These are phyloP conservation scores for Drosophila multiciliata DNA, from an alignment of 2,888 invertebrate genomes.

Conservation along the genomic window DNA sequence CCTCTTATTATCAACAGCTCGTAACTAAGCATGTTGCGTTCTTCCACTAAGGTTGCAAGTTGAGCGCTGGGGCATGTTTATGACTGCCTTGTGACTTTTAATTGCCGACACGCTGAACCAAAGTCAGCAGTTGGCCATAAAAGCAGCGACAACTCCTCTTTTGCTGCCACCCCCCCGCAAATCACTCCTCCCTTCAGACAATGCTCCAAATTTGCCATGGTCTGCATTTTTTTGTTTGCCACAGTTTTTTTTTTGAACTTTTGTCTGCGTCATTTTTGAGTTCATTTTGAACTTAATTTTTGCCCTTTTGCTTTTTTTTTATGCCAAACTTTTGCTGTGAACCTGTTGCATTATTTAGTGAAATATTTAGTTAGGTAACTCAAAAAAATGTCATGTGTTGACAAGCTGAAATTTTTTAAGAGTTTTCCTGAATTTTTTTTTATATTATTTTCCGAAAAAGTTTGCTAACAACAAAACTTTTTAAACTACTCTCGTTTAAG, in stretches of 20 bases:
- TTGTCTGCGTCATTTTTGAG: conserved; percentile 10
- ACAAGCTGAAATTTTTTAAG: neutral
- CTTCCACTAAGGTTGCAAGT: neutral
- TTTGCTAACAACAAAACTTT: neutral
- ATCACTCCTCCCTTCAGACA: conserved; percentile 19
- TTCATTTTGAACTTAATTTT: conserved; percentile 5
- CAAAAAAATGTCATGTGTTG: conserved; percentile 21
- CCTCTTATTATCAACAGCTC: conserved; percentile 59
- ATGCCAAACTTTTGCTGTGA: conserved; percentile 6
- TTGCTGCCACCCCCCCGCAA: neutral
- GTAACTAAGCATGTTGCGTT: conserved; percentile 51
- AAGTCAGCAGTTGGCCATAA: conserved; percentile 55
- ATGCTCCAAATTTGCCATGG: conserved; percentile 45
- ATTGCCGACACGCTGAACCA: conserved; percentile 66
- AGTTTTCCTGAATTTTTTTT: neutral
- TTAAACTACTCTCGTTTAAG: neutral
- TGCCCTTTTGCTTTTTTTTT: neutral
- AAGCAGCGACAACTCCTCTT: conserved; percentile 25
- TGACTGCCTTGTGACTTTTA: conserved; percentile 74
- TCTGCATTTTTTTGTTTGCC: neutral
- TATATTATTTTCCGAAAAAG: neutral
- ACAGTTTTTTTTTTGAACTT: conserved; percentile 47
- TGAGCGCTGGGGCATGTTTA: conserved; percentile 52
- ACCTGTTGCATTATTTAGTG: conserved; percentile 31
- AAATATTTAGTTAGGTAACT: neutral